These are phyloP conservation scores for Phaenicophaeus curvirostris DNA, from an alignment of 2,797 vertebrate species.

Conservation along the genomic window DNA sequence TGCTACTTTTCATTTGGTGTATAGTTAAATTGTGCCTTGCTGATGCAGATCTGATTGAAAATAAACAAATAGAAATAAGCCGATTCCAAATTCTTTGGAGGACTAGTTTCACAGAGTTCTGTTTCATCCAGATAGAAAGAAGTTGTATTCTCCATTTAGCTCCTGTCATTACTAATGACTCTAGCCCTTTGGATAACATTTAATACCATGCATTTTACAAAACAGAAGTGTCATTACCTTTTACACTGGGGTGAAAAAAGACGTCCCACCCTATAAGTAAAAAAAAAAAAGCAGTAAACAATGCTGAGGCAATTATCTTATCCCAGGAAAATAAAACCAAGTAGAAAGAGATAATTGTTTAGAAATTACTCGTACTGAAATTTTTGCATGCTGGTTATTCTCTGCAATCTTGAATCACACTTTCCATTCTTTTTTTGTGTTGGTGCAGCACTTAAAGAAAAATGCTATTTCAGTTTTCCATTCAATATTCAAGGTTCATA, in stretches of 20 bases:
- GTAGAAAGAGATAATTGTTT: slow-evolving; percentile 58
- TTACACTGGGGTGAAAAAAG: background rate
- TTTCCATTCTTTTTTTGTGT: slow-evolving; percentile 47
- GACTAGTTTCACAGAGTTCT: background rate
- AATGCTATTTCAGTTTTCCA: slow-evolving; percentile 73
- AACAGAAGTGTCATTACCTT: slow-evolving; percentile 38
- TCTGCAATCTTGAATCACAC: slow-evolving; percentile 58
- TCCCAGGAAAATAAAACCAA: slow-evolving; percentile 57
- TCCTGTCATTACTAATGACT: slow-evolving; percentile 6
- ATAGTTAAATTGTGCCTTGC: background rate
- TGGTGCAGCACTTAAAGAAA: slow-evolving; percentile 49
- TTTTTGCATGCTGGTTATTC: slow-evolving; percentile 36
- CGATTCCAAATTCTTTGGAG: background rate
- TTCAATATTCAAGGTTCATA: slow-evolving; percentile 64
- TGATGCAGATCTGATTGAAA: background rate
- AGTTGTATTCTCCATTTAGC: background rate
- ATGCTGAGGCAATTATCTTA: slow-evolving; percentile 59
- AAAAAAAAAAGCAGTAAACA: background rate
- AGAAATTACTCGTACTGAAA: slow-evolving; percentile 61
- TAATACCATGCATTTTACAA: slow-evolving; percentile 32
- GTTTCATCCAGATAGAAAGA: background rate
- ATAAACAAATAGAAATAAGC: slow-evolving; percentile 32
- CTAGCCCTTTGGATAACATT: background rate
- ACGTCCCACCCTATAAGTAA: background rate
- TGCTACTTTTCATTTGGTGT: background rate